phyloP scores from a whole-genome alignment of 2,888 invertebrate genomes.

The Geotrupes spiniger region DNA sequence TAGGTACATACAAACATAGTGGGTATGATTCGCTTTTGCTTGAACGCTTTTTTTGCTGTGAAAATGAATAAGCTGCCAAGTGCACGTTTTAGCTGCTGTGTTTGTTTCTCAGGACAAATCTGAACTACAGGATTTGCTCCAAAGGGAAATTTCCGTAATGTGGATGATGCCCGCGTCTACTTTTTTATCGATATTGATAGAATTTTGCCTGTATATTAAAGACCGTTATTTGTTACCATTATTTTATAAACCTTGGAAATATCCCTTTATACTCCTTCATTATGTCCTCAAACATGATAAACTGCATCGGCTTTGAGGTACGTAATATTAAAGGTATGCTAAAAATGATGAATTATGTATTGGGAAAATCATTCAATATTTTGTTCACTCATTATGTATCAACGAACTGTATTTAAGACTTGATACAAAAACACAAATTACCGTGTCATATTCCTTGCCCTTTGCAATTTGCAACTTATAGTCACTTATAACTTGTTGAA shows the following conservation, averaged over 20 bases:
- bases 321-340: constrained; percentile 23
- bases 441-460: too few relatives aligned
- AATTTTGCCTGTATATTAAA: constrained; percentile 45
- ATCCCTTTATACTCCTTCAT: constrained; percentile 45
- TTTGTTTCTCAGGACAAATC: constrained; percentile 42
- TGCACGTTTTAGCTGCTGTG: constrained; percentile 43
- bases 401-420: too few relatives aligned
- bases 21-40: too few relatives aligned
- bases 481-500: too few relatives aligned
- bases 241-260: constrained; percentile 41
- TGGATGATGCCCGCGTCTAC: constrained; percentile 47
- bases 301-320: constrained; percentile 42
- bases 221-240: constrained; percentile 45
- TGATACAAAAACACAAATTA: too few relatives aligned
- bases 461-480: too few relatives aligned
- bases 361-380: too few relatives aligned
- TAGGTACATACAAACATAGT: too few relatives aligned
- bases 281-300: constrained; percentile 47
- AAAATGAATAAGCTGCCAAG: constrained; percentile 7
- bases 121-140: constrained; percentile 42
- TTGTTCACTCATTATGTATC: too few relatives aligned
- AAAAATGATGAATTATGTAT: too few relatives aligned
- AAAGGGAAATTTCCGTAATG: constrained; percentile 43
- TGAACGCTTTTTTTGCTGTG: background rate
- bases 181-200: constrained; percentile 43